A percentile compares a stretch with the other conserved stretches of the same genome.
These are phyloP conservation scores for Boloria euphrosyne DNA, from an alignment of 2,888 invertebrate genomes.

Conservation along the genomic window DNA sequence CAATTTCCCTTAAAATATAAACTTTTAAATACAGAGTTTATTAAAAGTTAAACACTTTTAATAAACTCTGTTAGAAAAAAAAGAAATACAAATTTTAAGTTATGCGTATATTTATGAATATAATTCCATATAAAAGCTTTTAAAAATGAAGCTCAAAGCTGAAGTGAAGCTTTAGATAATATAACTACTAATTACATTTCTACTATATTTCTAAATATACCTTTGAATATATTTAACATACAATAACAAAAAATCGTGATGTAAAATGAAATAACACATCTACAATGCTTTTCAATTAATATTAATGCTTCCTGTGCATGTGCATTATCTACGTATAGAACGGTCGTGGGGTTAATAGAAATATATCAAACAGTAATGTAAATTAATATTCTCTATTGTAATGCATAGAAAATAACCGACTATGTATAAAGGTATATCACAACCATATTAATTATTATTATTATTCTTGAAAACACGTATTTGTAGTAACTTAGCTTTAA, in stretches of 20 bases:
- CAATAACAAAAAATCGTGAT: constrained; percentile 42
- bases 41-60: too few species aligned
- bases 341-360: constrained; percentile 32
- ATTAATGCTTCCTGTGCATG: constrained; percentile 43
- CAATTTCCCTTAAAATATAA: too few species aligned
- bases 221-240: constrained; percentile 24
- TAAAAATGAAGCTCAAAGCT: not conserved
- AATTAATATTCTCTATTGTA: constrained; percentile 21
- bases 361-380: constrained; percentile 22
- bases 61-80: too few species aligned
- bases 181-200: not conserved
- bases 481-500: too few species aligned
- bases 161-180: too few species aligned
- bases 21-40: too few species aligned
- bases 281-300: constrained; percentile 44
- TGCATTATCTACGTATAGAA: constrained; percentile 33
- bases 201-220: constrained; percentile 7
- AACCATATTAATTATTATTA: not conserved
- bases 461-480: too few species aligned
- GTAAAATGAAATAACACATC: constrained; percentile 28
- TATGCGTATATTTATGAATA: too few species aligned
- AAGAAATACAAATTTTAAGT: too few species aligned
- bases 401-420: constrained; percentile 17
- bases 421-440: not conserved
- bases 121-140: not conserved